Evolutionary conservation across 2,888 invertebrate genomes (phyloP).

Genomic region (Amblyjoppa fuscipennis): DNA sequence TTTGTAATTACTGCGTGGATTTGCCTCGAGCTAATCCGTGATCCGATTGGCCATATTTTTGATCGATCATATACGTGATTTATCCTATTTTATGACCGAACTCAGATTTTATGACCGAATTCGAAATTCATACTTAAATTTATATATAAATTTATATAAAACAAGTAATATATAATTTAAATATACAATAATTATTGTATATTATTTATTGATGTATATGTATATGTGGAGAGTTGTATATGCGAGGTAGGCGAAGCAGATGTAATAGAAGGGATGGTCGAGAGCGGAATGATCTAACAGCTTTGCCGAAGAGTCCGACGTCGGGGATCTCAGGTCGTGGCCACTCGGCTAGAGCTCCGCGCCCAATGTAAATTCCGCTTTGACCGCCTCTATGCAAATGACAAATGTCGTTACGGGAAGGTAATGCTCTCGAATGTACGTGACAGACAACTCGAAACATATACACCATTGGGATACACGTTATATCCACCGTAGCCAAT

Average conservation of each 20-base stretch:
- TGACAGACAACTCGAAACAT: conserved; percentile 59
- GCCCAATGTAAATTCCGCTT: conserved; percentile 80
- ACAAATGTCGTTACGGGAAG: conserved; percentile 70
- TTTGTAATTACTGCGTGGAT: neutral
- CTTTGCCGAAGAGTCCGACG: conserved; percentile 51
- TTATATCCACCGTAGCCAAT: conserved; percentile 54
- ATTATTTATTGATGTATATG: too few species aligned
- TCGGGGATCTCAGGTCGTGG: conserved; percentile 10
- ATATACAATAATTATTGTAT: too few species aligned
- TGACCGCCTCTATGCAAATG: conserved; percentile 82
- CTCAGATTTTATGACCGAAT: too few species aligned
- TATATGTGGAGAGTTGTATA: neutral
- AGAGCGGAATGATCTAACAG: conserved; percentile 54
- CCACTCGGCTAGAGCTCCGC: conserved; percentile 61
- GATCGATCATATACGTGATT: neutral
- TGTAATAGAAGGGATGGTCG: neutral
- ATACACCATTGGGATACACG: conserved; percentile 35
- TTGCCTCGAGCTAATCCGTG: neutral
- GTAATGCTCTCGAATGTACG: conserved; percentile 68
- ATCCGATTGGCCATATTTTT: neutral
- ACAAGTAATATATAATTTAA: too few species aligned
- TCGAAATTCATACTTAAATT: too few species aligned
- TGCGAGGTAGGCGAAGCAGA: neutral
- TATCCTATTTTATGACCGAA: too few species aligned
- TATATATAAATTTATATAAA: too few species aligned